phyloP scores from a whole-genome alignment of 2,888 invertebrate species.

The Caenorhabditis macrosperma region DNA sequence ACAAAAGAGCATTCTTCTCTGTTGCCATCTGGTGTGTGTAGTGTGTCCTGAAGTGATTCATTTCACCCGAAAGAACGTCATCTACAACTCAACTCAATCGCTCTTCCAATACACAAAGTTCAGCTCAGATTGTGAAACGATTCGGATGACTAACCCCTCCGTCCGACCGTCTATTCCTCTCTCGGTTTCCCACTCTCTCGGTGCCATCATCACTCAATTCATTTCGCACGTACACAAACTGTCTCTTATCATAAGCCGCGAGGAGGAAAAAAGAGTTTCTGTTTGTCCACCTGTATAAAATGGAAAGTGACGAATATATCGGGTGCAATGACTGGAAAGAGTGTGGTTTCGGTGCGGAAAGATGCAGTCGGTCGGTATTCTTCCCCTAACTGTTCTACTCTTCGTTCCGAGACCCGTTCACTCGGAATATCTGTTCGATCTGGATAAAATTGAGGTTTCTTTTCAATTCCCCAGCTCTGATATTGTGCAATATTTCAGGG shows the following conservation, averaged over 20 bases:
- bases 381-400: background rate
- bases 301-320: conserved; percentile 24
- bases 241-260: conserved; percentile 40
- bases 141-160: background rate
- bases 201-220: background rate
- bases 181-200: background rate
- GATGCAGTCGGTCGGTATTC: conserved; percentile 4
- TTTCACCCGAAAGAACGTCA: too few relatives aligned
- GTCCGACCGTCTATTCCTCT: too few relatives aligned
- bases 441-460: conserved; percentile 28
- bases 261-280: background rate
- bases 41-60: too few relatives aligned
- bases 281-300: conserved; percentile 41
- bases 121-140: conserved; percentile 10
- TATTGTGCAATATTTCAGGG: background rate
- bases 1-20: too few relatives aligned
- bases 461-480: background rate
- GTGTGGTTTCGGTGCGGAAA: background rate
- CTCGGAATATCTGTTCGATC: conserved; percentile 10
- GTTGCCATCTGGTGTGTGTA: too few relatives aligned
- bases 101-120: conserved; percentile 1
- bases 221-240: conserved; percentile 17
- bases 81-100: background rate
- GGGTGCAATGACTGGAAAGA: conserved; percentile 25
- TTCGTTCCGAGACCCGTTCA: background rate